Evolutionary conservation across 1,140 invertebrate genomes (phyloP), one percentile per base, ranked within the genome.

Genomic region (Plectrocnemia conspersa): DNA sequence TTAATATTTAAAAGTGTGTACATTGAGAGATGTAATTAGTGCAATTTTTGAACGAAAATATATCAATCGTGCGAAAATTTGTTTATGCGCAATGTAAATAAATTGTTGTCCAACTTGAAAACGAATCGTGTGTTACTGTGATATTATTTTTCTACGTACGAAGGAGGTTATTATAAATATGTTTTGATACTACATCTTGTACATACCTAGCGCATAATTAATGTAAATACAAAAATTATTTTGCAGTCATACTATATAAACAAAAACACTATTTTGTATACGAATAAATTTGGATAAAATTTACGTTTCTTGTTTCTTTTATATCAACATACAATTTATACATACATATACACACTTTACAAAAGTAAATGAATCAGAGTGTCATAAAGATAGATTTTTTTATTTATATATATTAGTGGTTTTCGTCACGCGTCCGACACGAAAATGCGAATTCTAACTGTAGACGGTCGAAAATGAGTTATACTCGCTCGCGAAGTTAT

Each of bases 41-140:
- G 32, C 27, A 48, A 48, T 48, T 45, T 16, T 33, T 33, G 18
- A 48, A 48, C 21, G 41, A 9, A 41, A 18, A 11, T 18, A 11
- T 41, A n/a, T n/a, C n/a, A 41, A 41, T 41, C 18, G 25, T 40
- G n/a, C n/a, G n/a, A 40, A 13, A 40, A 40, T 40, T 40, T 13
- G 16, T 42, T 24, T 42, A 16, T n/a, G 29, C 13, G 29, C 40
- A 15, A 25, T 23, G 42, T 45, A n/a, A 27, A 15, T 15, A 45
- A 40, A 40, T 40, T 40, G 16, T 19, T 29, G 7, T 29, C 7
- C 13, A 29, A 29, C 27, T 29, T 29, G n/a, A 29, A 29, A 13
- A 29, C 27, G 27, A 19, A 48, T 52, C 25, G 40, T 50, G 56
- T 46, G 49, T 58, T 53, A 53, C 56, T 58, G 56, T 58, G 56